A percentile compares a stretch with the other conserved stretches of the same genome.
These are phyloP conservation scores for Prunella himalayana DNA, from an alignment of 2,113 vertebrate species.

Conservation along the genomic window DNA sequence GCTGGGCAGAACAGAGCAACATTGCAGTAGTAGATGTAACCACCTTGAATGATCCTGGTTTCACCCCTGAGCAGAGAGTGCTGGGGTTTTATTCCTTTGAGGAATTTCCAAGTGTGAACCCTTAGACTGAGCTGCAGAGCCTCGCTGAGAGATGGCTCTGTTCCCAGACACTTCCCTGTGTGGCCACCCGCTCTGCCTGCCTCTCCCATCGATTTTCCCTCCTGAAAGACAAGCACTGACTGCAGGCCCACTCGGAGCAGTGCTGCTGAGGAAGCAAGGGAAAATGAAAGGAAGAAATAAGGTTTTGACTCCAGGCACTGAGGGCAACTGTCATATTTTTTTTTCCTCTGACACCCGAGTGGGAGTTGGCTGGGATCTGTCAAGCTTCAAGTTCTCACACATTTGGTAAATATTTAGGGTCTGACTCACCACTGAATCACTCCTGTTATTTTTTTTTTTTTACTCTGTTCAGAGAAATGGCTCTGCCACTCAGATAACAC, in stretches of 20 bases:
- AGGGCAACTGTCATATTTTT: background rate
- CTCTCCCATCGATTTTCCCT: background rate
- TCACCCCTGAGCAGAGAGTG: fast-evolving
- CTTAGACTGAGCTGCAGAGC: background rate
- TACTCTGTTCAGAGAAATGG: background rate
- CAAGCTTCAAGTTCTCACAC: background rate
- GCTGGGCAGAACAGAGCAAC: background rate
- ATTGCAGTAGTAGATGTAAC: background rate
- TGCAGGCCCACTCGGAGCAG: fast-evolving
- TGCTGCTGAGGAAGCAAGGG: background rate
- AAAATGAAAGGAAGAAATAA: background rate
- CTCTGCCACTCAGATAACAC: background rate
- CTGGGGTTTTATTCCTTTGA: background rate
- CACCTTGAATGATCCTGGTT: background rate
- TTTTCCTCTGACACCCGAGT: background rate
- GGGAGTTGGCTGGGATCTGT: conserved; percentile 3
- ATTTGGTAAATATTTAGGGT: conserved; percentile 18
- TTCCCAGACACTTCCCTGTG: background rate
- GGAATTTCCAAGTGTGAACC: background rate
- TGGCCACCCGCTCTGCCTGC: background rate
- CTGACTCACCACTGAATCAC: conserved; percentile 21
- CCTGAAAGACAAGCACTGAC: background rate
- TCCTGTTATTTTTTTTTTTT: background rate
- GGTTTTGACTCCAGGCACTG: background rate
- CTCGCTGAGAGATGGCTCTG: background rate